Conservation (phyloP, 1,140 invertebrate species). For the Nautilus pompilius region DNA sequence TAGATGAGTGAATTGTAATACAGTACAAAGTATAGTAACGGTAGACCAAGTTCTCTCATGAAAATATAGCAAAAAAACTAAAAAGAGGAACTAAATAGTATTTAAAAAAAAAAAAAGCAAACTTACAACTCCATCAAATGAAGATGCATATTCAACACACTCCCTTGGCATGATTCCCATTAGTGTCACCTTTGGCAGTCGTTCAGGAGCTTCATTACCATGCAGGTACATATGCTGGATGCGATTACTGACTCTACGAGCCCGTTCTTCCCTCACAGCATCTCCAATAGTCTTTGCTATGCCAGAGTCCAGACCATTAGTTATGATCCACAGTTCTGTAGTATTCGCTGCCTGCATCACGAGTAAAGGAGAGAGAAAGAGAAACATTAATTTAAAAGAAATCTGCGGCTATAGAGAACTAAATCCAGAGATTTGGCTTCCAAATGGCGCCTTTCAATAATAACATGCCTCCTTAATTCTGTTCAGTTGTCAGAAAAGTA, state of each 20-base stretch:
- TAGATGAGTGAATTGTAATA: too few relatives aligned
- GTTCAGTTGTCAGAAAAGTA: too few relatives aligned
- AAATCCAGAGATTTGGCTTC: neutral
- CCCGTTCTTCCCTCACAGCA: conserved; percentile 43
- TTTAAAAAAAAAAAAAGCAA: neutral
- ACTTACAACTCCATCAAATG: conserved; percentile 32
- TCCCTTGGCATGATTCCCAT: conserved; percentile 31
- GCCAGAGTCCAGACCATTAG: conserved; percentile 51
- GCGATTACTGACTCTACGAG: conserved; percentile 16
- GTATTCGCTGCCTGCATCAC: conserved; percentile 53
- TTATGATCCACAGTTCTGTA: conserved; percentile 57
- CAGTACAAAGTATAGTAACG: neutral
- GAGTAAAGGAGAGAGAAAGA: conserved; percentile 3
- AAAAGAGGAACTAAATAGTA: too few relatives aligned
- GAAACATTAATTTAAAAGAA: neutral
- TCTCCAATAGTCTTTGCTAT: conserved; percentile 53
- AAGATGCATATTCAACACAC: conserved; percentile 21
- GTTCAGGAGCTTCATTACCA: conserved; percentile 8
- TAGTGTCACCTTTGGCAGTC: conserved; percentile 24
- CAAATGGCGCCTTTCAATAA: too few relatives aligned
- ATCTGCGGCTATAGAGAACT: neutral
- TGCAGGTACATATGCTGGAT: conserved; percentile 11
- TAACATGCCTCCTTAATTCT: too few relatives aligned
- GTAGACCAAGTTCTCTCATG: neutral
- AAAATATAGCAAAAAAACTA: neutral